phyloP scores from a whole-genome alignment of 1,140 invertebrate species.

The Batillaria attramentaria region DNA sequence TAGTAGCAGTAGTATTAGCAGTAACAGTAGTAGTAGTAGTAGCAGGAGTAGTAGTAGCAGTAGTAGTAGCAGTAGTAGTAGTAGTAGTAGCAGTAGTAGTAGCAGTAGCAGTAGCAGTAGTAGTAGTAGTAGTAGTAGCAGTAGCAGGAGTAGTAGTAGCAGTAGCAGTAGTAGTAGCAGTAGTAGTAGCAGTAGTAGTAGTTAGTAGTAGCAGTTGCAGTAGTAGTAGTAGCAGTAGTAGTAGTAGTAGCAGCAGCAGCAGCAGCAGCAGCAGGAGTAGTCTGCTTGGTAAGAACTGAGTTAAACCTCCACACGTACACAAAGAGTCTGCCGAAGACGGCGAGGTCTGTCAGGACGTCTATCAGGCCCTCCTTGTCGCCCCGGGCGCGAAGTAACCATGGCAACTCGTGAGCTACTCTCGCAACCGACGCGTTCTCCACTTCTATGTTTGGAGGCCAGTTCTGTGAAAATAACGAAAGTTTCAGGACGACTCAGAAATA shows the following conservation, averaged over 20 bases:
- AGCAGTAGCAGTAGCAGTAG: neutral
- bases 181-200: too few relatives aligned
- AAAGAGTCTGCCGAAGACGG: constrained; percentile 29
- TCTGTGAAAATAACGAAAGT: neutral
- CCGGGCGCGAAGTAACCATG: constrained; percentile 23
- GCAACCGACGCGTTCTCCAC: constrained; percentile 25
- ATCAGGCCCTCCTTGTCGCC: constrained; percentile 31
- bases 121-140: too few relatives aligned
- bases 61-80: too few relatives aligned
- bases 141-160: too few relatives aligned
- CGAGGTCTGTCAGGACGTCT: constrained; percentile 25
- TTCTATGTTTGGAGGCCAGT: neutral
- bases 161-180: too few relatives aligned
- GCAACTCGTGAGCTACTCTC: constrained; percentile 34
- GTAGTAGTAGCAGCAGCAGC: too few relatives aligned
- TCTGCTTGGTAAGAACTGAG: too few relatives aligned
- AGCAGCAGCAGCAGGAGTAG: too few relatives aligned
- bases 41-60: neutral
- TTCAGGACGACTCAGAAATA: neutral
- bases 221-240: too few relatives aligned
- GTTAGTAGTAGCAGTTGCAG: too few relatives aligned
- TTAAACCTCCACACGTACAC: too few relatives aligned
- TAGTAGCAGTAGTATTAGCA: neutral
- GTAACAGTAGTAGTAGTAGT: neutral
- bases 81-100: neutral